Evolutionary conservation across 2,888 invertebrate species (phyloP).

Genomic region (Pinctada fucata): DNA sequence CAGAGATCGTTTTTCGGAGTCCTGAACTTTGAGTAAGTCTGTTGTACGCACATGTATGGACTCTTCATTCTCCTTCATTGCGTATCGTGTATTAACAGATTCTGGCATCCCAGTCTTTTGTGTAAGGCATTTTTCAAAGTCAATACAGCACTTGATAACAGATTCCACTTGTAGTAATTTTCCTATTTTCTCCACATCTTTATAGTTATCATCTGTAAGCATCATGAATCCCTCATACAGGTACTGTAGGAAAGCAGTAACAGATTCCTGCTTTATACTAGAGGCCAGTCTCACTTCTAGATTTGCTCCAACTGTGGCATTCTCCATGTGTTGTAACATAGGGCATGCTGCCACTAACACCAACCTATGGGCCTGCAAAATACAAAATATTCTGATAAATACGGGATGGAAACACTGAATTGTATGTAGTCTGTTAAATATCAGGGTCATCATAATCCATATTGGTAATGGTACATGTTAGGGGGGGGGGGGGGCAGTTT

Average conservation of each 20-base stretch:
- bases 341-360: conserved; percentile 50
- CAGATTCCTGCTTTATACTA: conserved; percentile 40
- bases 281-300: conserved; percentile 44
- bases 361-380: conserved; percentile 47
- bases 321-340: conserved; percentile 46
- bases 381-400: conserved; percentile 19
- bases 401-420: too few relatives aligned
- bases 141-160: conserved; percentile 46
- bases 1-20: conserved; percentile 13
- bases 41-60: conserved; percentile 39
- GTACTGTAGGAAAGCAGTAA: conserved; percentile 44
- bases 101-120: conserved; percentile 31
- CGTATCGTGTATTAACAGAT: conserved; percentile 23
- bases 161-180: conserved; percentile 44
- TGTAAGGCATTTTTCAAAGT: conserved; percentile 40
- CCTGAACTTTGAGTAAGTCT: conserved; percentile 35
- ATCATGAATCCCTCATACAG: conserved; percentile 50
- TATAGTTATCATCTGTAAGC: conserved; percentile 45
- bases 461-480: too few relatives aligned
- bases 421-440: too few relatives aligned
- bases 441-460: too few relatives aligned
- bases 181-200: conserved; percentile 46
- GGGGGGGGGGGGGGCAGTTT: too few relatives aligned
- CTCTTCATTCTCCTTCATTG: conserved; percentile 35
- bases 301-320: conserved; percentile 32